Evolutionary conservation across 2,888 invertebrate species (phyloP), one percentile per base, ranked within the genome.

Genomic region (Trichogramma dendrolimi): DNA sequence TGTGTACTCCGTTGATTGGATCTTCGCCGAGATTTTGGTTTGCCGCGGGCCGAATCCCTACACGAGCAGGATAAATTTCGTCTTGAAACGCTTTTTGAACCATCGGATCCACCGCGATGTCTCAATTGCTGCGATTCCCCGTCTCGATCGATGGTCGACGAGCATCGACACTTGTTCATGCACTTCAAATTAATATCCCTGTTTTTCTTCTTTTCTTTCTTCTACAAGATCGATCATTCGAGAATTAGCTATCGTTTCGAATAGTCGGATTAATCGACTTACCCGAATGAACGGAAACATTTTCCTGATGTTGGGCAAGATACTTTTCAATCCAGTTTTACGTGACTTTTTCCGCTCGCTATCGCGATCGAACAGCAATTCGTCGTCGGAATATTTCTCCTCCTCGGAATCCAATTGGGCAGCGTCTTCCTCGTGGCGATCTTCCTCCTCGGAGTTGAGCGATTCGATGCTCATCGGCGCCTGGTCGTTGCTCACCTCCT

Each of bases 351-450:
- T 61, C 11, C 56, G 48, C 41, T 52, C 41, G 38, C 44, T n/a
- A 51, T 27, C 14, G 8, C 10, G 14, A 6, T 8, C 5, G 5
- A 14, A 10, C 6, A 62, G 44, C 11, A 60, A 40, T 40, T 59
- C 54, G 5, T 56, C 55, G 7, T 14, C 42, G 4, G 54, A 60
- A 39, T 51, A 7, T 44, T 14, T 40, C 4, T 38, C 7, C 6
- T 46, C 43, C 39, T 50, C n/a, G 48, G 49, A 69, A 55, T 72
- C 69, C 55, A 71, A 67, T 48, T 60, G 68, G 50, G 68, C 68
- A 41, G 67, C 55, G 42, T 55, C 14, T 10, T 50, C 56, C 38
- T 43, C 55, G 39, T 67, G 58, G 6, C 63, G 67, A 5, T 57
- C 43, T 5, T 51, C 55, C 5, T 60, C 52, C 4, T 38, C 44